A percentile compares a stretch with the other conserved stretches of the same genome.
Evolutionary conservation across 2,888 invertebrate species (phyloP).

Genomic region (Conchocele bisecta): DNA sequence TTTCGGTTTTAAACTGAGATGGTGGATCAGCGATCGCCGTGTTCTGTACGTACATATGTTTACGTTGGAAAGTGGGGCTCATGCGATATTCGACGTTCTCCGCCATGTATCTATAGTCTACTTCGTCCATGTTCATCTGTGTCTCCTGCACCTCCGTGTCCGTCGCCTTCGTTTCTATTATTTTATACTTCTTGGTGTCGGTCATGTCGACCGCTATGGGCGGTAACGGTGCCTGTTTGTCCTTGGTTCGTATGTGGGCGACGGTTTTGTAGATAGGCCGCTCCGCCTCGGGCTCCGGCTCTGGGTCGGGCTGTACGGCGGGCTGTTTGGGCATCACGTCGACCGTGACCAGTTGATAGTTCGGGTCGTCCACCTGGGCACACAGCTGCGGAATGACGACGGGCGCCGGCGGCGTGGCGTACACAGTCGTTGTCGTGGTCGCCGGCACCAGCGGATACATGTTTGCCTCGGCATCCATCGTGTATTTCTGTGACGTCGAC

Average conservation of each 20-base stretch:
- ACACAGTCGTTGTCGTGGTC: background rate
- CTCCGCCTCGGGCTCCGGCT: constrained; percentile 30
- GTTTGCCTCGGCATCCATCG: constrained; percentile 50
- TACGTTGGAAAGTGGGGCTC: constrained; percentile 37
- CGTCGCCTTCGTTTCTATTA: constrained; percentile 58
- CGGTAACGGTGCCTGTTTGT: constrained; percentile 32
- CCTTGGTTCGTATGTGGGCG: constrained; percentile 59
- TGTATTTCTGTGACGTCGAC: constrained; percentile 34
- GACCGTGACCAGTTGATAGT: constrained; percentile 60
- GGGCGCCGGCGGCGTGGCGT: constrained; percentile 21
- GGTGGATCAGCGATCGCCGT: constrained; percentile 15
- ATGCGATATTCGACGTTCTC: constrained; percentile 56
- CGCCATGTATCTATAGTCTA: constrained; percentile 42
- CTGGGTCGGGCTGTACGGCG: constrained; percentile 18
- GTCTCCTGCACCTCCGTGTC: constrained; percentile 48
- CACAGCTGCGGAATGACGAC: constrained; percentile 23
- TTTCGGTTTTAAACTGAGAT: constrained; percentile 35
- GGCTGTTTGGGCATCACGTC: constrained; percentile 48
- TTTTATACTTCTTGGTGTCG: constrained; percentile 53
- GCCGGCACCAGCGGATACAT: constrained; percentile 36
- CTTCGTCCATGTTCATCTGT: constrained; percentile 51
- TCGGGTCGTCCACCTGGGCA: constrained; percentile 27
- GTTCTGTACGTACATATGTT: constrained; percentile 45
- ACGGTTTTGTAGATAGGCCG: constrained; percentile 65
- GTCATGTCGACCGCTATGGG: constrained; percentile 34